phyloP scores from a whole-genome alignment of 2,888 invertebrate genomes.

The Diarsia dahlii region DNA sequence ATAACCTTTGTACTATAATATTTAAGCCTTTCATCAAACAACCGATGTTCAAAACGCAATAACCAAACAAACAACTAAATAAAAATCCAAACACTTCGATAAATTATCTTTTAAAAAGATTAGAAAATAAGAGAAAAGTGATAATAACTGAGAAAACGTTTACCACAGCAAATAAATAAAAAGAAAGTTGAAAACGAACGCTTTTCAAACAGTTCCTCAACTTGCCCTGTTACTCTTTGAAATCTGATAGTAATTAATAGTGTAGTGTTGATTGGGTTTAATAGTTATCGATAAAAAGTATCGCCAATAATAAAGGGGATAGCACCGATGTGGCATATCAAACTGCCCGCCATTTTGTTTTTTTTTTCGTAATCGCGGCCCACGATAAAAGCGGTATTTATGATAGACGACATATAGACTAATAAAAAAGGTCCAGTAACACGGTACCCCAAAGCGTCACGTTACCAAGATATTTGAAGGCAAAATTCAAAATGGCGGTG shows the following conservation, averaged over 20 bases:
- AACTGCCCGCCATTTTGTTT: no score
- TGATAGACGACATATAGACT: no score
- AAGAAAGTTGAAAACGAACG: constrained; percentile 37
- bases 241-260: constrained; percentile 65
- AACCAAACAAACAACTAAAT: not conserved
- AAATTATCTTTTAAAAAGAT: constrained; percentile 22
- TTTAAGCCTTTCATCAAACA: not conserved
- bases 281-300: constrained; percentile 43
- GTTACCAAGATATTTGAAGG: no score
- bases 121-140: constrained; percentile 30
- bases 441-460: no score
- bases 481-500: no score
- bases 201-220: constrained; percentile 42
- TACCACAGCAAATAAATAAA: constrained; percentile 45
- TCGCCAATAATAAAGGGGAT: not conserved
- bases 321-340: no score
- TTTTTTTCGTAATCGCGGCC: no score
- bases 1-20: not conserved
- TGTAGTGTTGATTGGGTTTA: constrained; percentile 25
- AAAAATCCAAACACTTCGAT: not conserved
- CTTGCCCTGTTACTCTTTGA: constrained; percentile 66
- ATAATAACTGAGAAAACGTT: constrained; percentile 18
- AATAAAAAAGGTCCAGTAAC: no score
- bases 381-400: no score
- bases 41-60: not conserved